These are phyloP conservation scores for Ammodramus savannarum DNA, from an alignment of 2,113 vertebrate species.

Conservation along the genomic window DNA sequence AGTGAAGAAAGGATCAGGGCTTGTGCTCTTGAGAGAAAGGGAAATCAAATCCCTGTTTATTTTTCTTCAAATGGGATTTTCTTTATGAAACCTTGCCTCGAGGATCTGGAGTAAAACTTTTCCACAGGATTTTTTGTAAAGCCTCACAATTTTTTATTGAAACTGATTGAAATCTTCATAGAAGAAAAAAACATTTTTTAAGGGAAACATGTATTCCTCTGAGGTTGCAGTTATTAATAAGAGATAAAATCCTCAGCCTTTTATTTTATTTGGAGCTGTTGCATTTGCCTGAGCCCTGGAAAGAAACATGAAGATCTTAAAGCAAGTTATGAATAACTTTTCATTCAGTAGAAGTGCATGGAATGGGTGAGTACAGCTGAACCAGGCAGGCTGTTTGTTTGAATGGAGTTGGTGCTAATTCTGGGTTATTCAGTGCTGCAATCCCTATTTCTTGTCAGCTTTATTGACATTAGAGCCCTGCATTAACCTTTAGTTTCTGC, in stretches of 20 bases:
- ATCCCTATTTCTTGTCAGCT: background rate
- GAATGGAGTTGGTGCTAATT: background rate
- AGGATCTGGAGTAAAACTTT: background rate
- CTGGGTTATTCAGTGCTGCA: background rate
- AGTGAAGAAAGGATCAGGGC: background rate
- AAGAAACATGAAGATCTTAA: constrained; percentile 20
- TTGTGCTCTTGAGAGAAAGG: background rate
- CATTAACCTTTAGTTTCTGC: background rate
- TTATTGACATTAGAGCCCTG: background rate
- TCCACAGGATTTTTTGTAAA: background rate
- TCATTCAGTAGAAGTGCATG: background rate
- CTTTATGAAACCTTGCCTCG: background rate
- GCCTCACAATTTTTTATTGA: background rate
- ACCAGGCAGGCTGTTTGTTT: background rate
- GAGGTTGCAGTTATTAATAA: background rate
- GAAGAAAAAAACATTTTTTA: background rate
- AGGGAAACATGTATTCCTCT: background rate
- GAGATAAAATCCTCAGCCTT: background rate
- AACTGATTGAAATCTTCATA: background rate
- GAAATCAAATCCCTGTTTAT: background rate
- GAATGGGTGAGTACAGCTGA: constrained; percentile 58
- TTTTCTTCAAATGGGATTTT: background rate
- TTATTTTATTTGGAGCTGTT: background rate
- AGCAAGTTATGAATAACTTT: background rate
- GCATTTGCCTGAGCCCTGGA: background rate